Base-by-base conservation (phyloP, 2,888 invertebrate species). In the Litoditis marina region DNA sequence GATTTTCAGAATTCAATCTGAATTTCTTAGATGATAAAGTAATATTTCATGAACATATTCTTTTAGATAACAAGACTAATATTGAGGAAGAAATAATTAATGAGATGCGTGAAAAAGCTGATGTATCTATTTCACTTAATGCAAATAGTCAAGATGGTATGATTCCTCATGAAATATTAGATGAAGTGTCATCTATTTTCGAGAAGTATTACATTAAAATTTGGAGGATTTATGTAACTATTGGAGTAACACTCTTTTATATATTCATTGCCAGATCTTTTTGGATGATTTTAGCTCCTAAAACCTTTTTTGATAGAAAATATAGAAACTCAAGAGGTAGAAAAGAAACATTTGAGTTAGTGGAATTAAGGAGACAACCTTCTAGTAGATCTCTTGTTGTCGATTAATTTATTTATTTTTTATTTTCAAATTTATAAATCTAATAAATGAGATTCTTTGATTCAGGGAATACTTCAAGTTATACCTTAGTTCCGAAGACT, bases 161-260 rank as follows among this genome's bases (percentile, higher is more conserved):
- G 52, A 60, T 71, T 47, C 71, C 71, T 55, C 71, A 71, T 65
- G 71, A 71, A 61, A 71, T 71, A 59, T 57, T 57, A 57, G 51
- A 57, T 25, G 57, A 57, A 22, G 58, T 54, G 8, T 7, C 8
- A 19, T 16, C 13, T 39, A 46, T 54, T 25, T 57, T 57, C 28
- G 57, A 57, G 51, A 57, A 57, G 57, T 57, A 57, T 57, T 57
- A 57, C 57, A 56, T 57, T 16, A 57, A 27, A 27, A 56, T 54
- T 11, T 57, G 57, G 57, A 57, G 57, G 57, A 57, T 57, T 57
- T 57, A 57, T 55, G 57, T 58, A 42, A 54, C 54, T 54, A 54
- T 51, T 30, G 42, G 42, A n/a, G 56, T 44, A 3, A 56, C 42
- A 8, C 42, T 56, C 22, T 46, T 56, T 22, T 56, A 56, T 25